phyloP scores from a whole-genome alignment of 2,888 invertebrate species.

The Erynnis tages region DNA sequence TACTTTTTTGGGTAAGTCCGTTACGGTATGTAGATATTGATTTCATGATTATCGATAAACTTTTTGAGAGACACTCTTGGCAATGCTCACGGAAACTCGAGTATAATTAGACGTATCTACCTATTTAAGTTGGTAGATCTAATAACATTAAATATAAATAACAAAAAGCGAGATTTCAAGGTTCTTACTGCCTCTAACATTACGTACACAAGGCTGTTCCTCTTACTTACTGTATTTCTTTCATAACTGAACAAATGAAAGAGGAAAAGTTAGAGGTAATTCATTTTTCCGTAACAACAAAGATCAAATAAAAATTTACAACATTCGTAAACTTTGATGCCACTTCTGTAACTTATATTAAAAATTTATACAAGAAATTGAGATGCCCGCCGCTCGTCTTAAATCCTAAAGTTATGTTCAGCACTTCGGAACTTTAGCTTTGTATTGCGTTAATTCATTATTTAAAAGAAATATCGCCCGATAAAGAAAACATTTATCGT shows the following conservation, averaged over 20 bases:
- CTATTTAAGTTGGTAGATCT: too few relatives aligned
- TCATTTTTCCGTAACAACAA: slow-evolving; percentile 44
- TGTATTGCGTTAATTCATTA: slow-evolving; percentile 10
- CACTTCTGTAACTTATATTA: slow-evolving; percentile 53
- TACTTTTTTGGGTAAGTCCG: too few relatives aligned
- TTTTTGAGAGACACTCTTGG: too few relatives aligned
- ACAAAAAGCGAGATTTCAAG: slow-evolving; percentile 1
- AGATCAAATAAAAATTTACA: slow-evolving; percentile 51
- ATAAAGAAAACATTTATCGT: too few relatives aligned
- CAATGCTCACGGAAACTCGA: too few relatives aligned
- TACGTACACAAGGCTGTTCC: slow-evolving; percentile 16
- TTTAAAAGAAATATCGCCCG: not conserved
- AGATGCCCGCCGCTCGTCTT: slow-evolving; percentile 33
- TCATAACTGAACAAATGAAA: slow-evolving; percentile 38
- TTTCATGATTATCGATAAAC: too few relatives aligned
- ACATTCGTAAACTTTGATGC: slow-evolving; percentile 45
- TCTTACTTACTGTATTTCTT: slow-evolving; percentile 34
- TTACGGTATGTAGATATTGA: too few relatives aligned
- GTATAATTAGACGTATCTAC: too few relatives aligned
- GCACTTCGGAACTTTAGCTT: not conserved
- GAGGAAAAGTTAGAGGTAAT: slow-evolving; percentile 44
- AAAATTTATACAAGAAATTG: slow-evolving; percentile 50
- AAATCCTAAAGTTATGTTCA: slow-evolving; percentile 34
- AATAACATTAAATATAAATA: slow-evolving; percentile 1
- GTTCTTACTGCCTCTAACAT: not conserved